Conservation (phyloP, 2,888 invertebrate species). For the Petrophora chlorosata region DNA sequence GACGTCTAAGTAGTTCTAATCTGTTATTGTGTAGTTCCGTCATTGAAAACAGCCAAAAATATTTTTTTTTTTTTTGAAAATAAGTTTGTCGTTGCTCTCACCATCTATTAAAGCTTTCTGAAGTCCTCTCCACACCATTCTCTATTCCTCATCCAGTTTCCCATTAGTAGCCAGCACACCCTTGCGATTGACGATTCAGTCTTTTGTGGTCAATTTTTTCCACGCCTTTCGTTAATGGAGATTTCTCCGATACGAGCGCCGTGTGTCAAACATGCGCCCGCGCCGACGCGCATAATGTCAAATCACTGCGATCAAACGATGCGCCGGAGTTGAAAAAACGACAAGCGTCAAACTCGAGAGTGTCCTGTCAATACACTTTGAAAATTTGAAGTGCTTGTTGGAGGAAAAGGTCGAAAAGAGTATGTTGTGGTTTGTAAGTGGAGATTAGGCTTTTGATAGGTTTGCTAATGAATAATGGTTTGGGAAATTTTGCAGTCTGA, state of each 20-base stretch:
- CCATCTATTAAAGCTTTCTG: neutral
- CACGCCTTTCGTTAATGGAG: conserved; percentile 77
- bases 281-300: conserved; percentile 61
- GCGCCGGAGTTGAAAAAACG: conserved; percentile 51
- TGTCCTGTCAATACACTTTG: conserved; percentile 66
- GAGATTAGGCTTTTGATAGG: conserved; percentile 24
- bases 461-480: conserved; percentile 29
- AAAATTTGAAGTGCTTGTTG: conserved; percentile 48
- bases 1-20: too few relatives aligned
- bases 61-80: too few relatives aligned
- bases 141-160: conserved; percentile 45
- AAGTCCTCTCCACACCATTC: conserved; percentile 43
- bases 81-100: too few relatives aligned
- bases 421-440: conserved; percentile 38
- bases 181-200: conserved; percentile 77
- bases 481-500: too few relatives aligned
- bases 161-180: conserved; percentile 79
- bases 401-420: conserved; percentile 43
- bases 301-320: conserved; percentile 75
- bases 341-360: conserved; percentile 49
- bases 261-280: conserved; percentile 65
- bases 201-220: conserved; percentile 75
- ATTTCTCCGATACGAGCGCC: conserved; percentile 68
- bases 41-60: neutral
- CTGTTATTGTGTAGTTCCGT: too few relatives aligned